Conservation (phyloP, 2,797 vertebrate genomes). For the Eptatretus atami region DNA sequence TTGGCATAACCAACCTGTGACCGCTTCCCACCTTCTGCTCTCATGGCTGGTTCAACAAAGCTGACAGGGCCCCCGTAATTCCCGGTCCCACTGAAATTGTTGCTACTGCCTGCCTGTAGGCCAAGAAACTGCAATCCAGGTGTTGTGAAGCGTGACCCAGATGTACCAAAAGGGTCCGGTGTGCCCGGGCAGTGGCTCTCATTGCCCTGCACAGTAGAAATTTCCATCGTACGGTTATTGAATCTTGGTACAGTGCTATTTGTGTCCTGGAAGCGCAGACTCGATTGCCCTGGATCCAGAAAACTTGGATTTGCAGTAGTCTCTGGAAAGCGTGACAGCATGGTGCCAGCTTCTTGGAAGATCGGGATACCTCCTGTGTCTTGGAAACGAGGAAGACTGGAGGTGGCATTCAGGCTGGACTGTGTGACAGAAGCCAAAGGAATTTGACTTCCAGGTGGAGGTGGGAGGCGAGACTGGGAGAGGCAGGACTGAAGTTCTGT, state of each 20-base stretch:
- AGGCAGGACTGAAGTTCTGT: constrained; percentile 3
- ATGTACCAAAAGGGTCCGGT: too few relatives aligned
- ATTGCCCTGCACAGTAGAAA: too few relatives aligned
- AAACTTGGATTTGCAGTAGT: not conserved
- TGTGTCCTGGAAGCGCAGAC: constrained; percentile 1
- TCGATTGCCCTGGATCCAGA: not conserved
- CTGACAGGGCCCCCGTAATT: too few relatives aligned
- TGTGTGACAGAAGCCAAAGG: not conserved
- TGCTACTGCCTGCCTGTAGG: too few relatives aligned
- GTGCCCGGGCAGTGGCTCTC: too few relatives aligned
- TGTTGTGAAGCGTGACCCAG: too few relatives aligned
- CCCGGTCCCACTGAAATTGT: too few relatives aligned
- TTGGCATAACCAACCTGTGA: not conserved
- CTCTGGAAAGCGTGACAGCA: constrained; percentile 1
- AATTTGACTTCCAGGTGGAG: not conserved
- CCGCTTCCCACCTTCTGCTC: too few relatives aligned
- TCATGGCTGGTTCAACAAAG: too few relatives aligned
- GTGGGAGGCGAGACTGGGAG: constrained; percentile 5
- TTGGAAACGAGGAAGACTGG: constrained; percentile 3
- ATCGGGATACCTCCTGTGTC: too few relatives aligned
- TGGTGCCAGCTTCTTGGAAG: constrained; percentile 2
- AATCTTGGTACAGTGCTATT: constrained; percentile 1
- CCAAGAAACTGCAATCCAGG: too few relatives aligned
- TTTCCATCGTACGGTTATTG: not conserved
- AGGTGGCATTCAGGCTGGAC: not conserved